Base-by-base conservation (phyloP, 1,140 invertebrate species). In the Cyclargus thomasi region DNA sequence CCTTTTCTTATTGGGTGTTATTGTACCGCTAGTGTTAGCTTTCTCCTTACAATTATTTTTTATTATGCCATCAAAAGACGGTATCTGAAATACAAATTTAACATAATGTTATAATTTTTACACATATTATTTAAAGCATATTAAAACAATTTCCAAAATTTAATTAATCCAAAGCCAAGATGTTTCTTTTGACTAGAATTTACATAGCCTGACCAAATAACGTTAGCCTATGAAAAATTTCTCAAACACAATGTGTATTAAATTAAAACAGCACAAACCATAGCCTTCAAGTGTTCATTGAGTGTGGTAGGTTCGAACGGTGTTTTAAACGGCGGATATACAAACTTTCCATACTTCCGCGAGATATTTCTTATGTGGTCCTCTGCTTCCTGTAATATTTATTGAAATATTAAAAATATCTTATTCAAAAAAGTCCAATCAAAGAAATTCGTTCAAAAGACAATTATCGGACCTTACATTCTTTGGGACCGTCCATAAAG, bases 261-360 rank as follows among this genome's bases (percentile, higher is more conserved):
- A 29, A 29, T 29, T 29, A 4, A 29, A 29, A 29, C 39, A 47
- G 29, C 63, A 72, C 75, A 81, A 68, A 96, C 88, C 91, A 96
- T 92, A 63, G 94, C 79, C 79, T 93, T 92, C 57, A 96, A 90
- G 77, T 96, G 95, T 75, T 93, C 92, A 2, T 91, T 87, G 77
- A 95, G 91, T 62, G 93, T 92, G 0, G 85, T 80, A 0, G 95
- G 94, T 78, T 96, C 93, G 77, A 95, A 95, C 6, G 91, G 92
- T 17, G 94, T 94, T 75, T 94, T 94, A 68, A 93, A 93, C 0
- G 94, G 93, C 1, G 96, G 94, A 86, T 96, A 97, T 35, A 94
- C 91, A 81, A 97, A 98, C 64, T 90, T 90, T 1, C 96, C 96
- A 87, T 95, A 97, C 68, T 93, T 93, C 53, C 93, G 89, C 69